Evolutionary conservation across 2,797 vertebrate species (phyloP).

Genomic region (Bufotes viridis): DNA sequence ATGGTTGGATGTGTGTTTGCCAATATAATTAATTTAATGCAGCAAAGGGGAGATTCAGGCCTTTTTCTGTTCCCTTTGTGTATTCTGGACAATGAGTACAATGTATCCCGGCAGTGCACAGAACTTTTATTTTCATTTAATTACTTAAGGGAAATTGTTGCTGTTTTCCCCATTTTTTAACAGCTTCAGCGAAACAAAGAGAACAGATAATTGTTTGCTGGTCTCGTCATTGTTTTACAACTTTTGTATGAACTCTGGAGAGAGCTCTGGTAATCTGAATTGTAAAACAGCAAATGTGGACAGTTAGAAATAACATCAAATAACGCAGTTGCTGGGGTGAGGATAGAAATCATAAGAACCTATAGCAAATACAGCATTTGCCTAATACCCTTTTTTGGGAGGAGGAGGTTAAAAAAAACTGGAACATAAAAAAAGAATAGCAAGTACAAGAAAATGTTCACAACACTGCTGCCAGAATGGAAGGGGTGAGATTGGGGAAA

Average conservation of each 20-base stretch:
- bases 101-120: background rate
- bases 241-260: background rate
- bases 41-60: background rate
- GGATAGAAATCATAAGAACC: too few species aligned
- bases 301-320: background rate
- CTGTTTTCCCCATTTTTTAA: constrained; percentile 1
- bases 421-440: too few species aligned
- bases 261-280: background rate
- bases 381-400: background rate
- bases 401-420: background rate
- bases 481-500: too few species aligned
- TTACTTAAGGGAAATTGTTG: constrained; percentile 35
- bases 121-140: constrained; percentile 42
- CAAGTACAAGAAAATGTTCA: too few species aligned
- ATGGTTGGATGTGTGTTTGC: constrained; percentile 1
- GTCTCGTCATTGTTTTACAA: background rate
- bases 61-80: constrained; percentile 1
- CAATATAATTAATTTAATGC: constrained; percentile 34
- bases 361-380: background rate
- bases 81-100: constrained; percentile 26
- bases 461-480: too few species aligned
- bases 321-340: background rate
- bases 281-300: background rate
- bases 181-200: constrained; percentile 14
- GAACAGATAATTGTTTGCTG: constrained; percentile 17